Base-by-base conservation (phyloP, 2,888 invertebrate species). In the Xanthorhoe designata region DNA sequence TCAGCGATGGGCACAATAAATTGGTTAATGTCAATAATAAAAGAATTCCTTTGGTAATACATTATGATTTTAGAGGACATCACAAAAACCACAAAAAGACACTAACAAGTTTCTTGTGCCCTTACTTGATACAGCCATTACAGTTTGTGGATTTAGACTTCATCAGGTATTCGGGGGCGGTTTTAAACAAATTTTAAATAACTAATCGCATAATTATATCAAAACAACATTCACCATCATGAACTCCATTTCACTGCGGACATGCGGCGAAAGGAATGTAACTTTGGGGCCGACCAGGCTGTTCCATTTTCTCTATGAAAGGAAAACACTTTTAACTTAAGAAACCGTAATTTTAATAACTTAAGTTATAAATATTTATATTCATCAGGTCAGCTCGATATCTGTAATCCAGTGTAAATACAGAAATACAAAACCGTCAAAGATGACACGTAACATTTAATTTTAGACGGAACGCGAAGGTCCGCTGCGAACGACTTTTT, bases 351-450 rank as follows among this genome's bases (percentile, higher is more conserved):
- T 94, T 94, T 94, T 94, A 94, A 94, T 94, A 94, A 94, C 94
- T 94, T 94, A 94, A 94, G 94, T 94, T 93, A 94, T 94, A 94
- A 94, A 94, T 94, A 94, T 94, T 94, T 94, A 94, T 94, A 94
- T 94, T 93, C 94, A 94, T 94, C 94, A 94, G 94, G 94, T 94
- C 94, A 94, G 94, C 94, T 94, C 94, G 92, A 92, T 92, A 94
- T 94, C 94, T 92, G 93, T 92, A 94, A 94, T 94, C 93, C 94
- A 93, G 94, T 93, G 93, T 94, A 94, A 93, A 94, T 93, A 94
- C 94, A 94, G 94, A 94, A 91, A 94, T 94, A 94, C 90, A 94
- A 94, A 94, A 94, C 94, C 93, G 94, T 93, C 93, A 94, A 92
- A 93, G 94, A 92, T 94, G 94, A 94, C 94, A 94, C 93, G 92